Evolutionary conservation across 2,888 invertebrate species (phyloP).

Genomic region (Sarcophaga subvicina): DNA sequence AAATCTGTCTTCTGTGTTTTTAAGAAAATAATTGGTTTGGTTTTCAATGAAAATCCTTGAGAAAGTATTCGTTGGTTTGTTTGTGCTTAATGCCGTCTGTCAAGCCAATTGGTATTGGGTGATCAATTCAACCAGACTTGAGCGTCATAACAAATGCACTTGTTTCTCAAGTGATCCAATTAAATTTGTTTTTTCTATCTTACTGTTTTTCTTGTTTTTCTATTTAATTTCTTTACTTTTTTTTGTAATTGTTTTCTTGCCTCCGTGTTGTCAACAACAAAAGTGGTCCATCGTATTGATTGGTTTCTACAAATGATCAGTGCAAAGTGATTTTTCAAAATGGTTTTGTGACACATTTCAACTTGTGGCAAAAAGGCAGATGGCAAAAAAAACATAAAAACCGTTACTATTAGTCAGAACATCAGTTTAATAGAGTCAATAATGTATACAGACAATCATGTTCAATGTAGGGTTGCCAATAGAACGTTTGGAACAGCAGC

Average conservation of each 20-base stretch:
- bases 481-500: no score
- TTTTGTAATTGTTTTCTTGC: neutral
- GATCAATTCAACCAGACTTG: slow-evolving; percentile 17
- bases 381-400: slow-evolving; percentile 9
- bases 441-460: no score
- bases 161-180: slow-evolving; percentile 59
- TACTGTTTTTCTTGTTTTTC: neutral
- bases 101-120: slow-evolving; percentile 36
- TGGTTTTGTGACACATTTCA: slow-evolving; percentile 64
- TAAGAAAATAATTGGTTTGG: slow-evolving; percentile 13
- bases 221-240: slow-evolving; percentile 3
- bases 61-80: slow-evolving; percentile 40
- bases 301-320: slow-evolving; percentile 36
- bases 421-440: neutral
- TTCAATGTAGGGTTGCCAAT: no score
- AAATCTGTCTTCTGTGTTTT: neutral
- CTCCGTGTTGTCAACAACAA: neutral
- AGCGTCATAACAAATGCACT: slow-evolving; percentile 58
- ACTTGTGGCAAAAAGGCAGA: slow-evolving; percentile 29
- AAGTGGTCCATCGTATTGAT: neutral
- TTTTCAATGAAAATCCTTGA: slow-evolving; percentile 38
- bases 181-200: slow-evolving; percentile 9
- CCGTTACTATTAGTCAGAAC: slow-evolving; percentile 28
- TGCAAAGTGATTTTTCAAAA: slow-evolving; percentile 36
- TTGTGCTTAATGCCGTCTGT: slow-evolving; percentile 1